Base-by-base conservation (phyloP, 2,888 invertebrate species). In the Macaria liturata region DNA sequence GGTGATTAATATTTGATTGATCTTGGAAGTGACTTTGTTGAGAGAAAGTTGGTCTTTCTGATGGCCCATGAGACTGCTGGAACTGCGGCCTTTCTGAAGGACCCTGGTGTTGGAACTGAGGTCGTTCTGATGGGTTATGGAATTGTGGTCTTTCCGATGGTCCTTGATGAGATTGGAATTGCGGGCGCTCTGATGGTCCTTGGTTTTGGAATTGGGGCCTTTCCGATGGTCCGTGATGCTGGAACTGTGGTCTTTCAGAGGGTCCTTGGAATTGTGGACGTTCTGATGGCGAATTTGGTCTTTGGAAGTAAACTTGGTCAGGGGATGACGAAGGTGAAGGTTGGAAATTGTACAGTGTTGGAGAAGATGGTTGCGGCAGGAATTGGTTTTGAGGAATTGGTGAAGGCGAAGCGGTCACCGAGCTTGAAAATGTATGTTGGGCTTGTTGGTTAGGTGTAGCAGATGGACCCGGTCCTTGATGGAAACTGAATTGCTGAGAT, bases 401-500 rank as follows among this genome's bases (percentile, higher is more conserved):
- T 30, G 86, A 80, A 3, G 86, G 82, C 5, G 86, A 84, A 9
- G 80, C 76, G 31, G 74, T 70, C 4, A 79, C 62, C 0, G 76
- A 72, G 42, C 76, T 76, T 6, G 80, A 67, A 68, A 88, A 89
- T 47, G 83, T 69, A 44, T 81, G 78, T 58, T 86, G 86, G 46
- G 66, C 69, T 52, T 78, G 80, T 53, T 75, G 62, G 39, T 80
- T 67, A 62, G 78, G 66, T 70, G 80, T 84, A 9, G 72, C 65
- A 6, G 85, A 76, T 9, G 90, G 88, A 64, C 85, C 81, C n/a
- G 83, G 63, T 50, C 90, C 88, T 72, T 88, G 88, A 64, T 91
- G 91, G 74, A 93, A 92, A 71, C 83, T 85, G 65, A 85, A 84
- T 62, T 92, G 93, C 54, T 83, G 87, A 62, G 86, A 86, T 32